Conservation (phyloP, 1,140 invertebrate genomes). For the Conus betulinus region DNA sequence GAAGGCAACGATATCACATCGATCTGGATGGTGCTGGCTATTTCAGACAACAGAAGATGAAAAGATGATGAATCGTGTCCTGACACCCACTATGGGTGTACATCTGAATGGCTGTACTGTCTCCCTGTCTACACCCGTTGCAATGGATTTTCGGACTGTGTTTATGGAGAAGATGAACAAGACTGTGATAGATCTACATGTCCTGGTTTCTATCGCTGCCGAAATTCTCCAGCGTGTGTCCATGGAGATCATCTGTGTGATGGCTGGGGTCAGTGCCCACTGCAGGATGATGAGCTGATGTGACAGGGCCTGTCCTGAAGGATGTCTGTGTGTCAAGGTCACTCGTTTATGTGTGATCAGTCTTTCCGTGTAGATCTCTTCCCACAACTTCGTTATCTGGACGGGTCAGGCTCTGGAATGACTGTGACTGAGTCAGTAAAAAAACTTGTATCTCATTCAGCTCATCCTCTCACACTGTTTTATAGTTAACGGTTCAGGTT, state of each 20-base stretch:
- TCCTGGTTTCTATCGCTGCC: conserved; percentile 34
- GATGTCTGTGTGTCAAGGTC: conserved; percentile 28
- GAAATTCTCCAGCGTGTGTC: conserved; percentile 16
- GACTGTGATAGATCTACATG: conserved; percentile 26
- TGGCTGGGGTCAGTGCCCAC: conserved; percentile 35
- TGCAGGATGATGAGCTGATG: conserved; percentile 36
- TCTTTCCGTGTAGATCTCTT: neutral
- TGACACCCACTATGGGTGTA: neutral
- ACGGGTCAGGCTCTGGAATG: neutral
- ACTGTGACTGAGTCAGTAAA: too few species aligned
- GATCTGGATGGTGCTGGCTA: neutral
- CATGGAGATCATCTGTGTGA: conserved; percentile 25
- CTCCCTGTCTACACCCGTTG: conserved; percentile 6
- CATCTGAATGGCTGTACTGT: neutral
- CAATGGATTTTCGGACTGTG: conserved; percentile 19
- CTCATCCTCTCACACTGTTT: neutral
- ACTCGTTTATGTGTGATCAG: neutral
- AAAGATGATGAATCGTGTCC: neutral
- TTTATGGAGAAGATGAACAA: conserved; percentile 6
- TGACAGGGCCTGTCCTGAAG: conserved; percentile 47
- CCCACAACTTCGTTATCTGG: neutral
- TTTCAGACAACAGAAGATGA: neutral
- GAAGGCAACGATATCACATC: neutral
- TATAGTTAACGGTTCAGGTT: neutral
- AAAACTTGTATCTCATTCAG: neutral